phyloP scores from a whole-genome alignment of 2,888 invertebrate species.

The Coenonympha arcania region DNA sequence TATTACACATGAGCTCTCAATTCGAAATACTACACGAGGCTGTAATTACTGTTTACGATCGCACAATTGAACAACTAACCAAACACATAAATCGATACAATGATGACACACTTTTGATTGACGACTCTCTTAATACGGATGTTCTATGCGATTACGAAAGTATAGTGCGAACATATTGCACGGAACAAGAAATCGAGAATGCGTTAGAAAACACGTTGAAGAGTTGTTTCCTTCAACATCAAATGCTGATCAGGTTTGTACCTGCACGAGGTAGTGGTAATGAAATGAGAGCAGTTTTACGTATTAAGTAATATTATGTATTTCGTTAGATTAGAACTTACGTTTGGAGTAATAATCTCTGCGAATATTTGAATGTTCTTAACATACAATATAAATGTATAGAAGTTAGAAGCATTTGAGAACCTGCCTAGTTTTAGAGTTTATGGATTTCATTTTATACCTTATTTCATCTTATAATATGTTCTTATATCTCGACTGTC shows the following conservation, averaged over 20 bases:
- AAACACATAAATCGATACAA: constrained; percentile 31
- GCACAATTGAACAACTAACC: constrained; percentile 44
- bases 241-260: constrained; percentile 50
- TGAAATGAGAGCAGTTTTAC: background rate
- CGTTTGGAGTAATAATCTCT: too few species aligned
- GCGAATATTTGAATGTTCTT: too few species aligned
- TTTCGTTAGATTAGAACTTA: too few species aligned
- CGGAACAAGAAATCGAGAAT: constrained; percentile 46
- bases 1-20: constrained; percentile 64
- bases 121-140: constrained; percentile 20
- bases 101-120: constrained; percentile 22
- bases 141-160: constrained; percentile 35
- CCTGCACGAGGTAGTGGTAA: background rate
- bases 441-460: too few species aligned
- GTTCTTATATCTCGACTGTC: too few species aligned
- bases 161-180: constrained; percentile 40
- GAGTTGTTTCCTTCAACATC: constrained; percentile 59
- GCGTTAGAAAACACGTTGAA: constrained; percentile 46
- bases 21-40: constrained; percentile 58
- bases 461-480: too few species aligned
- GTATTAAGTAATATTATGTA: background rate
- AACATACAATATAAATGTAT: too few species aligned
- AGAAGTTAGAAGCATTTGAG: too few species aligned
- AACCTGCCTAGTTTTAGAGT: too few species aligned
- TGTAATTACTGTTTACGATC: constrained; percentile 51